These are phyloP conservation scores for Tuta absoluta DNA, from an alignment of 2,888 invertebrate species.

Conservation along the genomic window DNA sequence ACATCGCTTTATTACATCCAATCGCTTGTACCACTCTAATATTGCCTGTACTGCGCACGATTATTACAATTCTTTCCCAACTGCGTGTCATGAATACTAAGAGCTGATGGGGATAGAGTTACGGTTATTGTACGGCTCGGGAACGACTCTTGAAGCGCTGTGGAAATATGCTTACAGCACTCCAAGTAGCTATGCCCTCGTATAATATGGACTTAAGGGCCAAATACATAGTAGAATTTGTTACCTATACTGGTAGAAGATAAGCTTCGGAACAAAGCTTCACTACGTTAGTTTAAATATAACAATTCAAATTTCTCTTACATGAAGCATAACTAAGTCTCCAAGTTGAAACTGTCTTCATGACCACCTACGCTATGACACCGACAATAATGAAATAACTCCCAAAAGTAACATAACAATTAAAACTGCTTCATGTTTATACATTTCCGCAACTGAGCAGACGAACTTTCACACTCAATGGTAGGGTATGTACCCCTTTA, in stretches of 20 bases:
- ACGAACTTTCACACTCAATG: conserved; percentile 32
- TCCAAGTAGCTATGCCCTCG: not conserved
- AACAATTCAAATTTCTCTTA: not conserved
- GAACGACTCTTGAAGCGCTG: not conserved
- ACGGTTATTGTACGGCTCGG: conserved; percentile 14
- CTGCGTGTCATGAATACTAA: conserved; percentile 44
- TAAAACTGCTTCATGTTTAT: conserved; percentile 36
- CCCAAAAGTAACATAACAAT: conserved; percentile 35
- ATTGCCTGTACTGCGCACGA: conserved; percentile 39
- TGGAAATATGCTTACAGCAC: not conserved
- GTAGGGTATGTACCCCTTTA: conserved; percentile 33
- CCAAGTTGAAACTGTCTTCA: conserved; percentile 6
- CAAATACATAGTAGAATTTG: not conserved
- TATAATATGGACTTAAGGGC: not conserved
- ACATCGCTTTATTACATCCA: conserved; percentile 45
- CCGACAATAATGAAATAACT: conserved; percentile 27
- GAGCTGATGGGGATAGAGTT: conserved; percentile 23
- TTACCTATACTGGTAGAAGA: not conserved
- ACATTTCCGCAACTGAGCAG: conserved; percentile 30
- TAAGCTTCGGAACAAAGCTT: not conserved
- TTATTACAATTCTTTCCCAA: conserved; percentile 39
- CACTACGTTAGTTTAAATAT: not conserved
- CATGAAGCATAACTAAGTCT: not conserved
- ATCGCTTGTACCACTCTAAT: conserved; percentile 45
- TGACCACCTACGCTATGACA: conserved; percentile 14